These are phyloP conservation scores for Diabrotica virgifera DNA, from an alignment of 1,140 invertebrate genomes.

Conservation along the genomic window DNA sequence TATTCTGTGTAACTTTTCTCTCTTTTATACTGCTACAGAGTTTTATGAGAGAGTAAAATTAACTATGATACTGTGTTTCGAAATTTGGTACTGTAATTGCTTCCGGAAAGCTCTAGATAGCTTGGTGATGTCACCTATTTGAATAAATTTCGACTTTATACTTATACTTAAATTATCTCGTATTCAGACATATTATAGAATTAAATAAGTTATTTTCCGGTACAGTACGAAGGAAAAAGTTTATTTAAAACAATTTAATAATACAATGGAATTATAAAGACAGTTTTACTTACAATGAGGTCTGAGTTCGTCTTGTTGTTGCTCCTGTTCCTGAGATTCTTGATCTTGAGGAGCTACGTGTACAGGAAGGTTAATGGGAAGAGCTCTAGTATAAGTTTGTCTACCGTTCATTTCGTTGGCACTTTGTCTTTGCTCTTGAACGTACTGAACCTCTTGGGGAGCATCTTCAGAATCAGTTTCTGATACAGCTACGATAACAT, in stretches of 20 bases:
- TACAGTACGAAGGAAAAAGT: too few relatives aligned
- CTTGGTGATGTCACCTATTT: too few relatives aligned
- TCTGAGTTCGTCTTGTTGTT: conserved; percentile 50
- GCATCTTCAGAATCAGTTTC: conserved; percentile 39
- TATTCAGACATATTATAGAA: too few relatives aligned
- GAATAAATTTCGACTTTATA: too few relatives aligned
- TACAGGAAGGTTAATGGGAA: conserved; percentile 55
- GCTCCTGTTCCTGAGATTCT: conserved; percentile 40
- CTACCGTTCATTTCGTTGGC: conserved; percentile 51
- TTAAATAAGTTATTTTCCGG: too few relatives aligned
- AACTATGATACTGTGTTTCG: too few relatives aligned
- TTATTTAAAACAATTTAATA: neutral
- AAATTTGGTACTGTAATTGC: too few relatives aligned
- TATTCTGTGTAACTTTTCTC: too few relatives aligned
- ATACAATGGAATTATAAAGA: neutral
- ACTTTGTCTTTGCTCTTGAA: conserved; percentile 44
- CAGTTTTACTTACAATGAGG: conserved; percentile 57
- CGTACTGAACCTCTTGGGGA: conserved; percentile 22
- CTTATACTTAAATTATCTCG: too few relatives aligned
- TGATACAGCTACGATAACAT: conserved; percentile 43
- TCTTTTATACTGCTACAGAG: too few relatives aligned
- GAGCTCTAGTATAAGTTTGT: conserved; percentile 51
- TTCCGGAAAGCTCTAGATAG: too few relatives aligned
- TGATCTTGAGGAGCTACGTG: conserved; percentile 54
- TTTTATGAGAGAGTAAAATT: too few relatives aligned